phyloP scores from a whole-genome alignment of 1,140 invertebrate genomes.

The Camponotus floridanus region DNA sequence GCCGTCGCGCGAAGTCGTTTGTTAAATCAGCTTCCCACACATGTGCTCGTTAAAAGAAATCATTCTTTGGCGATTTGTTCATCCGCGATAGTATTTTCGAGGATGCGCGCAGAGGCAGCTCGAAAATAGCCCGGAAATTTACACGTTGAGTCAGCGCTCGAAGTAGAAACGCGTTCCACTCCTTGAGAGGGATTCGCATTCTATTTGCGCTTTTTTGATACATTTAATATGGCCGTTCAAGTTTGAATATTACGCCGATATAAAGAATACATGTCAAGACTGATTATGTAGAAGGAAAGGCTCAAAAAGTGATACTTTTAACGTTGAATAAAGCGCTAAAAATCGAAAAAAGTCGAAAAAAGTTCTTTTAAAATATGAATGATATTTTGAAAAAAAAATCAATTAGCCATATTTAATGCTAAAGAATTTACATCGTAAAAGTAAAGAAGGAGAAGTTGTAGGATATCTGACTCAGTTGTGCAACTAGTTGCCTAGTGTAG shows the following conservation, averaged over 20 bases:
- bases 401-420: neutral
- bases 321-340: neutral
- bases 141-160: conserved; percentile 56
- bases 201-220: conserved; percentile 1
- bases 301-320: neutral
- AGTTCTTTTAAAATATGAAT: neutral
- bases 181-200: conserved; percentile 7
- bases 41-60: conserved; percentile 8
- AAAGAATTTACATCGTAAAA: neutral
- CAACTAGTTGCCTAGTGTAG: conserved; percentile 22
- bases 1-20: neutral
- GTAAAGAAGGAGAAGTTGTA: neutral
- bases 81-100: conserved; percentile 43
- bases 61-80: conserved; percentile 37
- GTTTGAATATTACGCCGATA: neutral
- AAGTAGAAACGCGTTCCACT: conserved; percentile 48
- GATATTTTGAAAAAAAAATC: conserved; percentile 11
- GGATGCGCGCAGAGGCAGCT: conserved; percentile 42
- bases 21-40: neutral
- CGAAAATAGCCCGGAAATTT: conserved; percentile 58
- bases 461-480: conserved; percentile 40
- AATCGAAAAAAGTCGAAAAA: neutral
- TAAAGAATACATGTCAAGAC: neutral
- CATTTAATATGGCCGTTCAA: neutral
- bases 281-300: neutral